phyloP scores from a whole-genome alignment of 2,888 invertebrate species.

The Branchipolynoe longqiensis region DNA sequence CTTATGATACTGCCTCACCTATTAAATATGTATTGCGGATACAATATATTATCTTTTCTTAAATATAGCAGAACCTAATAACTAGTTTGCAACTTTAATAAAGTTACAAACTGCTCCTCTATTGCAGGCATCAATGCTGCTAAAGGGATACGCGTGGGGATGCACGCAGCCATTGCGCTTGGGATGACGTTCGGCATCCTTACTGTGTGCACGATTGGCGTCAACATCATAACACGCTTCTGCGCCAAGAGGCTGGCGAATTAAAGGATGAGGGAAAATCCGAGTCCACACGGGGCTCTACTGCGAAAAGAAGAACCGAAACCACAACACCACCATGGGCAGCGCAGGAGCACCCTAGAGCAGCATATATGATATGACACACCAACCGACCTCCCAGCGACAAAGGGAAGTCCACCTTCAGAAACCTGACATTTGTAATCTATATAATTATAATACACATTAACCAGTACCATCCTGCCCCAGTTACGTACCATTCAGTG shows the following conservation, averaged over 20 bases:
- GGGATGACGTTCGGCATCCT: slow-evolving; percentile 60
- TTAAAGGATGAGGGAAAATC: neutral
- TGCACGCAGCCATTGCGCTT: slow-evolving; percentile 60
- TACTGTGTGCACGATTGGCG: slow-evolving; percentile 56
- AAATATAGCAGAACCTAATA: too few relatives aligned
- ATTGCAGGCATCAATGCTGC: slow-evolving; percentile 62
- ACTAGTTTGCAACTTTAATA: too few relatives aligned
- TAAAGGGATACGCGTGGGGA: slow-evolving; percentile 60
- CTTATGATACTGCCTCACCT: too few relatives aligned
- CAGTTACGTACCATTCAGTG: slow-evolving; percentile 9
- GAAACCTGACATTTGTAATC: slow-evolving; percentile 19
- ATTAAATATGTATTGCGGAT: too few relatives aligned
- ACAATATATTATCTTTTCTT: too few relatives aligned
- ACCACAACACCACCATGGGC: neutral
- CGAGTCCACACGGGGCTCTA: neutral
- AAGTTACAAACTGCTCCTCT: neutral
- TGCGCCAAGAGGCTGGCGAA: slow-evolving; percentile 56
- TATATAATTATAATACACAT: neutral
- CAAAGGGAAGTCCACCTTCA: slow-evolving; percentile 8
- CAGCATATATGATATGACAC: slow-evolving; percentile 15
- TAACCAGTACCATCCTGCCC: too few relatives aligned
- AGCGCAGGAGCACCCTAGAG: neutral
- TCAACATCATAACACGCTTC: slow-evolving; percentile 61
- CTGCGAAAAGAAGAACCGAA: neutral
- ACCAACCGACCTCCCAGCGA: neutral